Base-by-base conservation (phyloP, 2,888 invertebrate species). In the Campoletis raptor region DNA sequence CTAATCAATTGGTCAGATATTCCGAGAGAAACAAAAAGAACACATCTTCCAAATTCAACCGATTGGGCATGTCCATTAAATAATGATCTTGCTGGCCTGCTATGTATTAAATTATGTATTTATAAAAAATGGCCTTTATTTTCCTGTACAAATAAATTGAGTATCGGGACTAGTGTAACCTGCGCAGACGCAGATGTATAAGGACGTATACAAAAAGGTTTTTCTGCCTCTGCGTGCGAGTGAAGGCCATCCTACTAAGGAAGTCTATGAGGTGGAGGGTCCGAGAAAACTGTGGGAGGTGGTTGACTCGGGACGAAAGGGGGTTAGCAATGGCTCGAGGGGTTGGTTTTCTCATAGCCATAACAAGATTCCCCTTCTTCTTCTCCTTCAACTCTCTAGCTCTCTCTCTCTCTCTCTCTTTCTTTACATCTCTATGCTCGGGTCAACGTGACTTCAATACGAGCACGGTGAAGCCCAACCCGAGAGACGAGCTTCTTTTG, bases 401-500 rank as follows among this genome's bases (percentile, higher is more conserved):
- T 30, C 30, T 30, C 30, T 30, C 30, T 30, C 30, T 30, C 30
- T 30, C 30, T 30, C 30, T 30, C 30, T 42, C 40, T 24, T 21
- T 74, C 72, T 74, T 18, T 54, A 78, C 72, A 82, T 74, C 76
- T 30, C 83, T 82, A 79, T 57, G 57, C 69, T 57, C 21, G 81
- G 72, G 86, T 87, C 89, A 90, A 91, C 90, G 92, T 92, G 91
- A 92, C 91, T 91, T 88, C 89, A 91, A 91, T 91, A 90, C 54
- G 48, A 90, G 81, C 67, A 21, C 85, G 83, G 73, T 77, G 72
- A 74, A 81, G 70, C 30, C 70, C 81, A 81, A 42, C 69, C 61
- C 61, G 67, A 69, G 45, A 76, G 78, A 67, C 85, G 61, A 42
- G 74, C 73, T 74, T 52, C 67, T 70, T 79, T 89, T 89, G 88